Evolutionary conservation across 2,797 vertebrate genomes (phyloP).

Genomic region (Gila robusta): DNA sequence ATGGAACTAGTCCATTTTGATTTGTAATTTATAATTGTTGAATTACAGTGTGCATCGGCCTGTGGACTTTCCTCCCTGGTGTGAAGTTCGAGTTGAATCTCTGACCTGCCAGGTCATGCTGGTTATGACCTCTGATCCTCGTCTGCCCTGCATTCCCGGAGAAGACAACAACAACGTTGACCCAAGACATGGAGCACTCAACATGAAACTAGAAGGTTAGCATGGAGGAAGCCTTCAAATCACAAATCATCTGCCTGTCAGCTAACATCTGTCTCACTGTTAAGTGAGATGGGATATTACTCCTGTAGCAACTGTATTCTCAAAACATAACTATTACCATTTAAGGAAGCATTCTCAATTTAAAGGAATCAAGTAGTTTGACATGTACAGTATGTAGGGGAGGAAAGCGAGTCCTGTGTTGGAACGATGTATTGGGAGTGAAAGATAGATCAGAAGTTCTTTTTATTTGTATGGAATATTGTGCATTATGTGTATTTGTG

Average conservation of each 20-base stretch:
- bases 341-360: slow-evolving; percentile 2
- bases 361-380: background rate
- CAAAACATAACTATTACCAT: slow-evolving; percentile 19
- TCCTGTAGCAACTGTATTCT: slow-evolving; percentile 7
- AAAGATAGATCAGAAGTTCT: background rate
- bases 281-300: background rate
- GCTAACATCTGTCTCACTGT: slow-evolving; percentile 18
- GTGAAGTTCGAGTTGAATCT: slow-evolving; percentile 84
- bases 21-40: background rate
- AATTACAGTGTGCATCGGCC: slow-evolving; percentile 87
- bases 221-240: slow-evolving; percentile 35
- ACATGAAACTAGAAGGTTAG: slow-evolving; percentile 76
- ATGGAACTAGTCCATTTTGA: background rate
- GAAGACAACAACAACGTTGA: slow-evolving; percentile 63
- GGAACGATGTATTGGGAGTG: background rate
- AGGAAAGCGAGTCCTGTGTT: background rate
- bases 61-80: slow-evolving; percentile 91
- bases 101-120: slow-evolving; percentile 88
- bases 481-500: background rate
- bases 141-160: slow-evolving; percentile 83
- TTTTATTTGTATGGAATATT: background rate
- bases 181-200: slow-evolving; percentile 78
- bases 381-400: background rate
- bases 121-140: slow-evolving; percentile 87
- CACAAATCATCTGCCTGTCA: slow-evolving; percentile 16